Evolutionary conservation across 2,797 vertebrate genomes (phyloP), one percentile per base, ranked within the genome.

Genomic region (Gobionotothen gibberifrons): DNA sequence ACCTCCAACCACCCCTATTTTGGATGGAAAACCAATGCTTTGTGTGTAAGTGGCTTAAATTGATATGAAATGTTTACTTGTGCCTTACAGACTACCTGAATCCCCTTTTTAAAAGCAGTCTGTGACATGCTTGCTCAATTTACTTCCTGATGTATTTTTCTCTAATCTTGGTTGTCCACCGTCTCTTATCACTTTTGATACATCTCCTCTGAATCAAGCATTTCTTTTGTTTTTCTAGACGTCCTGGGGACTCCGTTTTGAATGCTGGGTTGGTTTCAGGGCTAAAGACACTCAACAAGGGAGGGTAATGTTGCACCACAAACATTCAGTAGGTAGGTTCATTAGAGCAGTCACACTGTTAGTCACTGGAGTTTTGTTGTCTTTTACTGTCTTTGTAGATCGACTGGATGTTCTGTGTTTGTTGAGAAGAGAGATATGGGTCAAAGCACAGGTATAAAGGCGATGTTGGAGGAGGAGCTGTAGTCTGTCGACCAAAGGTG

Each of bases 401-500:
- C 67, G 13, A 42, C 52, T 21, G 72, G 40, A 64, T 54, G 55
- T 54, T 81, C n/a, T 63, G 26, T 65, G 59, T 78, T 78, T 69
- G 75, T 47, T 40, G 43, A 56, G 62, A 69, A 26, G 36, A 69
- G 57, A 77, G 48, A 73, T 19, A 14, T 15, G 66, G 71, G 78
- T 81, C 69, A 7, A 85, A 87, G 85, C 74, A 80, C 73, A 76
- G 81, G 74, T 86, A 90, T 85, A 78, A 90, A 90, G 85, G 87
- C 88, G 88, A 85, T 83, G 83, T 90, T 43, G 81, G 13, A 82
- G 92, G 91, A 68, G 66, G 57, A 11, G 69, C 77, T 86, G 90
- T 79, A 81, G 74, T 67, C 84, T 90, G 93, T 77, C 74, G 84
- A 89, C 93, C 87, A 90, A 93, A 72, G 61, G 70, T 66, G 73